Evolutionary conservation across 92 coral and sea anemone genomes (phyloP).

Genomic region (Parazoanthus atlanticus): DNA sequence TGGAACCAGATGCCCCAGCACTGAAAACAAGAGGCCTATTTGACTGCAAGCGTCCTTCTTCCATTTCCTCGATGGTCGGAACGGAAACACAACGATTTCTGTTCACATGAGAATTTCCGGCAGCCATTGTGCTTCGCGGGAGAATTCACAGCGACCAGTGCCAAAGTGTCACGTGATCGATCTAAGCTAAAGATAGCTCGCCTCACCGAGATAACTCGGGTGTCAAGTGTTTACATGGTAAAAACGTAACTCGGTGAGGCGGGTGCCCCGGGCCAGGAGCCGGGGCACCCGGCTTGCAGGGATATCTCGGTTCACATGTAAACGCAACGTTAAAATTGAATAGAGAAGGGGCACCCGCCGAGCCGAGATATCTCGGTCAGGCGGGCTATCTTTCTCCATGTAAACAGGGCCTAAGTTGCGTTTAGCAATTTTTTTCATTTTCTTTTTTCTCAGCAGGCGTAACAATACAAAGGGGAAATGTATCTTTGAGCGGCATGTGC

Average conservation of each 20-base stretch:
- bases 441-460: background rate
- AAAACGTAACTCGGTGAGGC: constrained; percentile 4
- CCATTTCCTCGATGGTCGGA: constrained; percentile 3
- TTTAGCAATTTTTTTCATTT: no score
- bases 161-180: background rate
- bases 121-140: constrained; percentile 2
- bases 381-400: no score
- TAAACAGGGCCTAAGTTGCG: no score
- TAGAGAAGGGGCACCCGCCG: no score
- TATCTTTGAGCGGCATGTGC: background rate
- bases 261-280: background rate
- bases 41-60: constrained; percentile 1
- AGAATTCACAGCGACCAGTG: background rate
- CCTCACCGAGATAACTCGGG: background rate
- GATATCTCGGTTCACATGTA: no score
- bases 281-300: background rate
- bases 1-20: background rate
- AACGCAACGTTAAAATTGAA: no score
- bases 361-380: no score
- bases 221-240: background rate
- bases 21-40: background rate
- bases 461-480: constrained; percentile 10
- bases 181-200: background rate
- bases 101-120: background rate
- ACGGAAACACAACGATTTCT: background rate